Evolutionary conservation across 2,797 vertebrate genomes (phyloP), one percentile per base, ranked within the genome.

Genomic region (Eidolon dupreanum): DNA sequence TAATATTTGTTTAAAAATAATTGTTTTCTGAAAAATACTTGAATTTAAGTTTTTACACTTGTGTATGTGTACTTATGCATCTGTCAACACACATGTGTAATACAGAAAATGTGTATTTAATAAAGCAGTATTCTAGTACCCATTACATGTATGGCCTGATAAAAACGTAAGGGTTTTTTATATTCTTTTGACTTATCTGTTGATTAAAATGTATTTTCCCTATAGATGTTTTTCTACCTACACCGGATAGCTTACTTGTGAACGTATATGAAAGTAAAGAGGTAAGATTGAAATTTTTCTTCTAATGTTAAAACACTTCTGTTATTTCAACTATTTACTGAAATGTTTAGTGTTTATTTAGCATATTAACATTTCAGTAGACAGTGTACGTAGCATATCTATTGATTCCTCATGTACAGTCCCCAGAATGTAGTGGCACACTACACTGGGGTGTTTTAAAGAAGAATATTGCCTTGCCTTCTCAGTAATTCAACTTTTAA

Each of bases 201-300:
- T 97, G 41, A 97, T 96, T 95, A 90, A 95, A 96, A 95, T 95
- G 1, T 53, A 24, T 97, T 94, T 98, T 97, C n/a, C 88, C 88
- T 95, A 2, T 98, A 99, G 99, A 99, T 97, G 97, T 99, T 96
- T 99, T 99, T 97, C 98, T 99, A 0, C 99, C 99, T 17, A 99
- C 99, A 91, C 99, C 99, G 33, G 99, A 99, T 98, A 99, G 99
- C 97, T 98, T 99, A 95, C 99, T 99, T 98, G 99, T 99, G 95
- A 99, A 99, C 98, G 98, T 99, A 10, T 99, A 99, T 98, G 99
- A 99, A 97, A 99, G 99, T 97, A 99, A 98, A 97, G 99, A 99
- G 99, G 99, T 99, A 98, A 90, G 98, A 74, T 68, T 92, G 31
- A 63, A 92, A 93, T 85, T 51, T 81, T 66, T 94, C 94, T 95